phyloP scores from a whole-genome alignment of 2,888 invertebrate genomes.

The Athetis lepigone region DNA sequence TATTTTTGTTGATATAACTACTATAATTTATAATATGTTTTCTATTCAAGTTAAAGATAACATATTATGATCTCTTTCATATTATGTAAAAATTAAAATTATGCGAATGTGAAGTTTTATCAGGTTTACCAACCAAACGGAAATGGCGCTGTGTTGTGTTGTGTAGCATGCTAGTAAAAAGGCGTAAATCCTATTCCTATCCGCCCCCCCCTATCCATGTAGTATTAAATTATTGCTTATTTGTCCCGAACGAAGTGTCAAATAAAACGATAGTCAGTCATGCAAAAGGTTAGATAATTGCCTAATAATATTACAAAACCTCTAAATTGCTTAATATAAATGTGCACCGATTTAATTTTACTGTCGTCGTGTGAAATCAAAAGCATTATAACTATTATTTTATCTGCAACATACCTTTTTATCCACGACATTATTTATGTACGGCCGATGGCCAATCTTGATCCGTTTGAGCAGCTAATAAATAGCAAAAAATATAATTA shows the following conservation, averaged over 20 bases:
- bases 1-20: not conserved
- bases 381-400: constrained; percentile 6
- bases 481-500: constrained; percentile 67
- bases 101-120: not conserved
- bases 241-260: not conserved
- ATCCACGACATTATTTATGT: constrained; percentile 74
- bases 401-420: constrained; percentile 76
- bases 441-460: constrained; percentile 69
- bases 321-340: constrained; percentile 13
- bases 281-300: not conserved
- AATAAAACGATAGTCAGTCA: constrained; percentile 7
- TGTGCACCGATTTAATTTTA: constrained; percentile 2
- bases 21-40: not conserved
- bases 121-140: constrained; percentile 25
- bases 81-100: too few relatives aligned
- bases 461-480: constrained; percentile 78
- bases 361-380: constrained; percentile 2
- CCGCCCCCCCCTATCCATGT: not conserved
- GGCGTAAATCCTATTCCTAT: too few relatives aligned
- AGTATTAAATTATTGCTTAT: not conserved
- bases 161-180: too few relatives aligned
- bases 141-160: constrained; percentile 3
- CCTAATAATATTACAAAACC: not conserved
- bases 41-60: not conserved
- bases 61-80: too few relatives aligned